phyloP scores from a whole-genome alignment of 2,888 invertebrate genomes.

The Palloptera scutellata region DNA sequence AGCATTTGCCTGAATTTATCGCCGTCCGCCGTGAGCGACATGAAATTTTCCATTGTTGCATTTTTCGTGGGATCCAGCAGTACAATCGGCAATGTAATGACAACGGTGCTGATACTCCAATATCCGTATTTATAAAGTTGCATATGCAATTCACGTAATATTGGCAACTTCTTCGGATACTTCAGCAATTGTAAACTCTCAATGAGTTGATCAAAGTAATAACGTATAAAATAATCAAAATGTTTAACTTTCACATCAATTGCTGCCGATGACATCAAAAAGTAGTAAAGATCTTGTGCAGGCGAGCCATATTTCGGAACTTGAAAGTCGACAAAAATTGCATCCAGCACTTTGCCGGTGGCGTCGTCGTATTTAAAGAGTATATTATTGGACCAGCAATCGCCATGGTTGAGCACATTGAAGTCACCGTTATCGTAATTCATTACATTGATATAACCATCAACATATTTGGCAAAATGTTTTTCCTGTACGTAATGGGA shows the following conservation, averaged over 20 bases:
- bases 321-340: conserved; percentile 57
- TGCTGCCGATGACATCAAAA: conserved; percentile 54
- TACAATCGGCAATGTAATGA: conserved; percentile 45
- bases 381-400: conserved; percentile 48
- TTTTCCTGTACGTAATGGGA: conserved; percentile 34
- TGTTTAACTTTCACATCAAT: conserved; percentile 53
- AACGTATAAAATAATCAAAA: conserved; percentile 56
- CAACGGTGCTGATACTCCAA: conserved; percentile 41
- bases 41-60: conserved; percentile 53
- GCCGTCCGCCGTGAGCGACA: conserved; percentile 39
- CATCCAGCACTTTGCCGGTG: conserved; percentile 48
- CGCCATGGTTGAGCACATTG: conserved; percentile 49
- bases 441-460: conserved; percentile 18
- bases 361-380: conserved; percentile 49
- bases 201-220: conserved; percentile 53
- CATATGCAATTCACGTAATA: conserved; percentile 49
- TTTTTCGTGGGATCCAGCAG: conserved; percentile 52
- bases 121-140: conserved; percentile 46
- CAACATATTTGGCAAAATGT: conserved; percentile 37
- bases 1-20: conserved; percentile 45
- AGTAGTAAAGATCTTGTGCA: conserved; percentile 51
- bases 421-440: conserved; percentile 44
- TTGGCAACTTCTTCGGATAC: conserved; percentile 49
- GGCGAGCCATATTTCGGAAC: conserved; percentile 51
- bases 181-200: conserved; percentile 49